phyloP scores from a whole-genome alignment of 2,113 vertebrate genomes.

The Crypturellus undulatus region DNA sequence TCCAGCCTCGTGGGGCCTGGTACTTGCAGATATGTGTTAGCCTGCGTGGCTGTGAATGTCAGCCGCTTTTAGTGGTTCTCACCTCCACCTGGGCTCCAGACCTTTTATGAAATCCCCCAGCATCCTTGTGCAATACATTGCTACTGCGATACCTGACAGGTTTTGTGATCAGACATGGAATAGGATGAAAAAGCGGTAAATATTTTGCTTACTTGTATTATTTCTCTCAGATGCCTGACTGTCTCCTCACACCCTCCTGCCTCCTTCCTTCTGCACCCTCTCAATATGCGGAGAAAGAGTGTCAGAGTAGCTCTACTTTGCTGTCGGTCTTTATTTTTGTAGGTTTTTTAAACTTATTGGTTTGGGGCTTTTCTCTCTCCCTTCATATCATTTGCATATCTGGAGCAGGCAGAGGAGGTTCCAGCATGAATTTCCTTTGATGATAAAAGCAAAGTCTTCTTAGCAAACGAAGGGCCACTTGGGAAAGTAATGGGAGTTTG shows the following conservation, averaged over 20 bases:
- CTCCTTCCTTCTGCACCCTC: neutral
- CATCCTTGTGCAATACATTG: neutral
- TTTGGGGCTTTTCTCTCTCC: neutral
- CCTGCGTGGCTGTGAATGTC: conserved; percentile 1
- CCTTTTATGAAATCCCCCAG: neutral
- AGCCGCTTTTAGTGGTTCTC: neutral
- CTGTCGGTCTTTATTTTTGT: neutral
- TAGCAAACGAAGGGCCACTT: neutral
- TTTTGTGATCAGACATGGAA: neutral
- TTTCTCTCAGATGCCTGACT: neutral
- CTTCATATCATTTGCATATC: neutral
- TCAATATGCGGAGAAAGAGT: neutral
- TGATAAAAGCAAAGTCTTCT: neutral
- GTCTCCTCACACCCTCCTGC: neutral
- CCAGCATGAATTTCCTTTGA: neutral
- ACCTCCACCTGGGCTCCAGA: neutral
- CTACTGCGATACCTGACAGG: neutral
- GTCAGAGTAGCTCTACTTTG: neutral
- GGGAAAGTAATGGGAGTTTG: neutral
- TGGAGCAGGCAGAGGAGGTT: neutral
- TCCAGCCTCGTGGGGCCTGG: neutral
- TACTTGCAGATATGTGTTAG: neutral
- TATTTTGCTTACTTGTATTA: neutral
- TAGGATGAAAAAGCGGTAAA: neutral
- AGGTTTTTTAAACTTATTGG: neutral